A percentile compares a stretch with the other conserved stretches of the same genome.
Conservation (phyloP, 2,113 vertebrate genomes). For the Coreoperca whiteheadi region DNA sequence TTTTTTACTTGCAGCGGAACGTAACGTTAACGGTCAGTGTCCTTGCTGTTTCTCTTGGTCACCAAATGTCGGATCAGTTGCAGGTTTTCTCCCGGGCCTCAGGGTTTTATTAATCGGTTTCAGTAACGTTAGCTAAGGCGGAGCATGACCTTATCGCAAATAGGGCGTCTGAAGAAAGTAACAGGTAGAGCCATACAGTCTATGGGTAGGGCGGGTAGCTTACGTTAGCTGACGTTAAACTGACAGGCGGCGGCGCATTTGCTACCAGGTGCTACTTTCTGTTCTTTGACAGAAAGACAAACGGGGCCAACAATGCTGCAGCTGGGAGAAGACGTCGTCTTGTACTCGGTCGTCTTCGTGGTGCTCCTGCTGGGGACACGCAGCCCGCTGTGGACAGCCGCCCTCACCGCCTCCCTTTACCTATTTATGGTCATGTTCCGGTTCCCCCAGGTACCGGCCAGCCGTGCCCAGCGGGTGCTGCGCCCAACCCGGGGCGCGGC, state of each 20-base stretch:
- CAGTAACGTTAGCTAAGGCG: accelerated
- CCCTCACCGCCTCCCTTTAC: slow-evolving; percentile 85
- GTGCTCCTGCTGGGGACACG: slow-evolving; percentile 84
- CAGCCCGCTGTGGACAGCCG: slow-evolving; percentile 84
- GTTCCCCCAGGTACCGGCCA: slow-evolving; percentile 85
- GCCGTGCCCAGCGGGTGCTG: slow-evolving; percentile 86
- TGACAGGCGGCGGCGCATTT: not conserved
- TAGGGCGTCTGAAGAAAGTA: not conserved
- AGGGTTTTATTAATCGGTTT: not conserved
- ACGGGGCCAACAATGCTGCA: slow-evolving; percentile 77
- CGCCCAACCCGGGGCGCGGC: slow-evolving; percentile 73
- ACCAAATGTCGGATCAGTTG: too few relatives aligned
- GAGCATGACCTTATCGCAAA: not conserved
- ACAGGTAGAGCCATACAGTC: too few relatives aligned
- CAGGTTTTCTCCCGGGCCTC: not conserved
- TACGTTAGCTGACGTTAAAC: not conserved
- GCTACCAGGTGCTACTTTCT: not conserved
- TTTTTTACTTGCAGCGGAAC: too few relatives aligned
- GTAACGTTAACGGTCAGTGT: not conserved
- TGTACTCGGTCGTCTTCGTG: slow-evolving; percentile 85
- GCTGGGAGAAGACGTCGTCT: slow-evolving; percentile 81
- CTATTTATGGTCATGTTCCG: slow-evolving; percentile 85
- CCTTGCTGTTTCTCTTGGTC: not conserved
- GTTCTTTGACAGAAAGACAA: not conserved
- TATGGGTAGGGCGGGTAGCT: not conserved